Conservation (phyloP, 2,113 vertebrate genomes). For the Cranoglanis bouderius region DNA sequence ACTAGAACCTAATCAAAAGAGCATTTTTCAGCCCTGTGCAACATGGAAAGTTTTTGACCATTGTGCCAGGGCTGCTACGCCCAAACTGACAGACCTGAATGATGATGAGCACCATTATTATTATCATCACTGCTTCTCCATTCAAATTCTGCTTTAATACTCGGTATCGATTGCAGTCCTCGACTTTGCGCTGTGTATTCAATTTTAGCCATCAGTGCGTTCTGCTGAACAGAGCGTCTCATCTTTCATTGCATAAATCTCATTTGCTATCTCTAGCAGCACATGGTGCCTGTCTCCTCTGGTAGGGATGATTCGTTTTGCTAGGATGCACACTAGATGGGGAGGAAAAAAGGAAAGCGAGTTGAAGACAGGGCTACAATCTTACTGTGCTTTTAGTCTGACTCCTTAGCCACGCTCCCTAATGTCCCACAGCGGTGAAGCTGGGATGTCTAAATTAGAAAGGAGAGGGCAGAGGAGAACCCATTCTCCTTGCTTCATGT, state of each 20-base stretch:
- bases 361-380: constrained; percentile 39
- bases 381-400: constrained; percentile 42
- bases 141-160: constrained; percentile 39
- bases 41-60: constrained; percentile 18
- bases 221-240: constrained; percentile 48
- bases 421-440: constrained; percentile 48
- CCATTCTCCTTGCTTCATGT: constrained; percentile 50
- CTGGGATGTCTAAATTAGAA: constrained; percentile 54
- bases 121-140: constrained; percentile 30
- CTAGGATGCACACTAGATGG: constrained; percentile 51
- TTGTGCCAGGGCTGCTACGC: background rate
- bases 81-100: constrained; percentile 27
- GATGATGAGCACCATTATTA: constrained; percentile 54
- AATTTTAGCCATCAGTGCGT: constrained; percentile 63
- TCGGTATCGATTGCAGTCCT: constrained; percentile 62
- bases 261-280: constrained; percentile 68
- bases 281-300: constrained; percentile 50
- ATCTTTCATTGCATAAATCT: constrained; percentile 66
- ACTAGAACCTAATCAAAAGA: constrained; percentile 20
- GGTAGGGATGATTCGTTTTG: constrained; percentile 61
- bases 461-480: constrained; percentile 45
- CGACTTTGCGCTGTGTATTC: constrained; percentile 53
- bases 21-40: background rate
- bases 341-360: constrained; percentile 43
- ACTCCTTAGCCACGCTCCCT: constrained; percentile 45